Base-by-base conservation (phyloP, 2,888 invertebrate species). In the Ophion obscuratus region DNA sequence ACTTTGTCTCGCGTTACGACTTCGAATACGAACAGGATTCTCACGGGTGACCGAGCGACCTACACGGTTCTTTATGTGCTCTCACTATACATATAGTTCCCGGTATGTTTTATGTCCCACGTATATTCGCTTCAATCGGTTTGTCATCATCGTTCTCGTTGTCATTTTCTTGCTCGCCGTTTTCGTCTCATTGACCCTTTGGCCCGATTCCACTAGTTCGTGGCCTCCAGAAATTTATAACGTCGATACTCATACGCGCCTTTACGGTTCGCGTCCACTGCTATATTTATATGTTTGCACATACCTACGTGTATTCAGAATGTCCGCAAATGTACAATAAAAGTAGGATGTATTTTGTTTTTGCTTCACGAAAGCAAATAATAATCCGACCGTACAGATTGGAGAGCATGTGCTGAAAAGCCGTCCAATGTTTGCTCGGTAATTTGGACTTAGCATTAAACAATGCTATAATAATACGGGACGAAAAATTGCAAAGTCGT, bases 171-270 rank as follows among this genome's bases (percentile, higher is more conserved):
- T 47, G 47, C 14, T 14, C 47, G 47, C 47, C 66, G 75, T 86
- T 83, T 68, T 83, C 83, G 86, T 83, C 80, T 86, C 86, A 81
- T 73, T 83, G 86, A 86, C 81, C 86, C 86, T 83, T 86, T 81
- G 86, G 77, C 81, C 86, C 86, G 73, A 17, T 85, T 83, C 71
- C 83, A 78, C 66, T 11, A n/a, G 27, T 57, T 76, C 53, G 31
- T 75, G 66, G 36, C 68, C 59, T 61, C 11, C 44, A 61, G 57
- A 76, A 71, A 80, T 80, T 66, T 77, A 57, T 76, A 68, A 68
- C 66, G 64, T 73, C 73, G 71, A 83, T 76, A 24, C 67, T 77
- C 62, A 24, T 73, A 53, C 62, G 31, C 53, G 31, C 73, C 62
- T 64, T 64, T 68, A n/a, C 53, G 62, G 14, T 70, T 70, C 47